Percentiles rank a stretch among this genome's conserved stretches.
Evolutionary conservation across 1,140 invertebrate species (phyloP).

Genomic region (Tetragnatha versicolor): DNA sequence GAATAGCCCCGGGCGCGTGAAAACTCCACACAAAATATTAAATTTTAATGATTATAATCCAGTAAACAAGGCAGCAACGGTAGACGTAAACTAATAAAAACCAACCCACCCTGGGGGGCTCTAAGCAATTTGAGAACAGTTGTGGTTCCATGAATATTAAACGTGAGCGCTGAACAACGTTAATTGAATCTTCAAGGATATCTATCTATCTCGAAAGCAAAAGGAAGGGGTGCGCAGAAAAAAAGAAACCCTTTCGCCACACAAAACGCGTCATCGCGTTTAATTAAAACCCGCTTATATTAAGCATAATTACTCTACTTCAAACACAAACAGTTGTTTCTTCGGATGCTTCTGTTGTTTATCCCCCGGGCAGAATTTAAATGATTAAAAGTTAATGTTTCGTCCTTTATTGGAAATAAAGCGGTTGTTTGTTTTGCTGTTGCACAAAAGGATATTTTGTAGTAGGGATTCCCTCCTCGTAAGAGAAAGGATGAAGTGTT

Average conservation of each 20-base stretch:
- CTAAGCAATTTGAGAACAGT: conserved; percentile 13
- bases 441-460: background rate
- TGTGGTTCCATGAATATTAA: conserved; percentile 26
- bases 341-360: background rate
- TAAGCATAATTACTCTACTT: conserved; percentile 9
- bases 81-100: background rate
- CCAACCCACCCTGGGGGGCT: background rate
- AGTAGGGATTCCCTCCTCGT: background rate
- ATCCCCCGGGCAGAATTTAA: background rate
- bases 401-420: background rate
- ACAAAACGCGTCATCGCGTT: background rate
- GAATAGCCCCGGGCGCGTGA: no score
- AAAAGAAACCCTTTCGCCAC: background rate
- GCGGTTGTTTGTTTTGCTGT: background rate
- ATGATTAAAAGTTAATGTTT: conserved; percentile 1
- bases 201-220: background rate
- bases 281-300: conserved; percentile 8
- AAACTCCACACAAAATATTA: no score
- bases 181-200: conserved; percentile 29
- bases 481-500: no score
- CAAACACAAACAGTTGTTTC: background rate
- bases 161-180: background rate
- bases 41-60: no score
- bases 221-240: background rate
- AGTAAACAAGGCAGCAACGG: no score